Conservation (phyloP, 1,140 invertebrate genomes). For the Dufourea novaeangliae region DNA sequence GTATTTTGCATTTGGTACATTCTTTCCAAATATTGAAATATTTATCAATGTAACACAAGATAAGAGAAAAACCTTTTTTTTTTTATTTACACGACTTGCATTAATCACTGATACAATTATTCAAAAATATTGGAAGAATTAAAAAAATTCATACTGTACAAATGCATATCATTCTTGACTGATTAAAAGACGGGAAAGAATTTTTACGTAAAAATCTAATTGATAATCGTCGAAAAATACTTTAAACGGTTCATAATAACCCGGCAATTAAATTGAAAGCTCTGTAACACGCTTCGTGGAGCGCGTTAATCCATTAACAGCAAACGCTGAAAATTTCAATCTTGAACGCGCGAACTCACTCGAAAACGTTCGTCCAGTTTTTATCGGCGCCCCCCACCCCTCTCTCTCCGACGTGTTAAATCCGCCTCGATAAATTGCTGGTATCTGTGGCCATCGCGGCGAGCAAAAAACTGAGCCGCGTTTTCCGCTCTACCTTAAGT, state of each 20-base stretch:
- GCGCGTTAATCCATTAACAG: conserved; percentile 23
- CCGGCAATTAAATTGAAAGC: conserved; percentile 22
- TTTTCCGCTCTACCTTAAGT: background rate
- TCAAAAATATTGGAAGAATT: too few species aligned
- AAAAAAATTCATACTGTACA: too few species aligned
- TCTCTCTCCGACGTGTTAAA: background rate
- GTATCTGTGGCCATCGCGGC: background rate
- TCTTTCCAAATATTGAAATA: too few species aligned
- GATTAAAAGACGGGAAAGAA: too few species aligned
- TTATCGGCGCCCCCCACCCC: too few species aligned
- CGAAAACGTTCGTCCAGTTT: background rate
- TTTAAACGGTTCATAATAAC: background rate
- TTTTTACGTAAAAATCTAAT: too few species aligned
- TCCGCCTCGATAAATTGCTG: conserved; percentile 12
- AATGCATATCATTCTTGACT: too few species aligned
- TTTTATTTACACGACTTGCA: too few species aligned
- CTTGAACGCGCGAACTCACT: background rate
- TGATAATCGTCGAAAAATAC: background rate
- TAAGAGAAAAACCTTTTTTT: too few species aligned
- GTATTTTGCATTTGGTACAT: too few species aligned
- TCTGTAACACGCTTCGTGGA: background rate
- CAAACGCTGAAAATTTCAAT: conserved; percentile 21
- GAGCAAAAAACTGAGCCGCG: background rate
- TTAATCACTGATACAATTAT: too few species aligned
- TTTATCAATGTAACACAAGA: too few species aligned